Evolutionary conservation across 2,888 invertebrate species (phyloP).

Genomic region (Encarsia formosa): DNA sequence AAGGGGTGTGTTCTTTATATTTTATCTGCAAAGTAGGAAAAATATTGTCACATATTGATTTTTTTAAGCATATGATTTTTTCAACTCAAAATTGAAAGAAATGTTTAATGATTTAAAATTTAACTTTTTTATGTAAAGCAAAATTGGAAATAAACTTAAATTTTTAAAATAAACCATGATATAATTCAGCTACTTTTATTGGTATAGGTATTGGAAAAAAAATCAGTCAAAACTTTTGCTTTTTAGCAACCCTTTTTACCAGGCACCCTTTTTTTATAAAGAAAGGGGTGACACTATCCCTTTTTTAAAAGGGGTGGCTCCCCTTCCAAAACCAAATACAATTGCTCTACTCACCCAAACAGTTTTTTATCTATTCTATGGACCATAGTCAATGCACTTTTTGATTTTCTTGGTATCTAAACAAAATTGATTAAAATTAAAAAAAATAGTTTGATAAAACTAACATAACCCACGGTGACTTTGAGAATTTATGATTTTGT

Average conservation of each 20-base stretch:
- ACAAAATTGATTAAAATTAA: no score
- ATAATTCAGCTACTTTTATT: not conserved
- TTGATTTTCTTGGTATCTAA: no score
- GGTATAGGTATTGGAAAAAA: conserved; percentile 9
- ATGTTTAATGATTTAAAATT: no score
- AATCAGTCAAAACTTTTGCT: conserved; percentile 35
- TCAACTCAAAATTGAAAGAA: no score
- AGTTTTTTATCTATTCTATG: conserved; percentile 9
- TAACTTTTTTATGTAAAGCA: not conserved
- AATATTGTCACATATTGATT: conserved; percentile 33
- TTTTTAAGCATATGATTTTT: not conserved
- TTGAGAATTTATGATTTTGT: no score
- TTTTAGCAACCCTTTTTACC: conserved; percentile 37
- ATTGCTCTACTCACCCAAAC: conserved; percentile 5
- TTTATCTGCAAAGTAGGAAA: conserved; percentile 28
- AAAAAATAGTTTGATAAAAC: no score
- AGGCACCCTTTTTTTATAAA: conserved; percentile 41
- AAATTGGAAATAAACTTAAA: no score
- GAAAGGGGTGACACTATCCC: conserved; percentile 43
- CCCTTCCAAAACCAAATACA: conserved; percentile 18
- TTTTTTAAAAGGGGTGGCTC: conserved; percentile 30
- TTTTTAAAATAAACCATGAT: no score
- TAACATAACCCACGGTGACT: no score
- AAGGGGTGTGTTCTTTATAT: conserved; percentile 35
- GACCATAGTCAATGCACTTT: no score